Evolutionary conservation across 2,888 invertebrate species (phyloP), one percentile per base, ranked within the genome.

Genomic region (Ophion costatus): DNA sequence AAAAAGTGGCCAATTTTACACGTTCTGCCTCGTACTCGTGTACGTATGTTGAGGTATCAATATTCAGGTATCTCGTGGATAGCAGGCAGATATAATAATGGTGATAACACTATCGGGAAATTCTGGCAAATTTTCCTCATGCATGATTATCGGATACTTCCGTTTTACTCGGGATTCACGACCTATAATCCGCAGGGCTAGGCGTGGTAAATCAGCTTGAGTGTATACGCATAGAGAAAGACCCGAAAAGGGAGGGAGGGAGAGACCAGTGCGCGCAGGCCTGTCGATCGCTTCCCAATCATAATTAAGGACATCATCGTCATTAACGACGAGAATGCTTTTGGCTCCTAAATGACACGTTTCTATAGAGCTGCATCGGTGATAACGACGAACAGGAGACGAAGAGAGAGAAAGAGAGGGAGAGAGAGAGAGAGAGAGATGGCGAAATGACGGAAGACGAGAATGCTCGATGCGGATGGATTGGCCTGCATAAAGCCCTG

Each of bases 251-350:
- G 24, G 45, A 45, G 33, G 29, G 69, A 6, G 59, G 59, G 11
- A n/a, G 14, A 11, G 42, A 45, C 45, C 51, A 71, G 78, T 69
- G 74, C 38, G 75, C 33, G 70, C 74, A 24, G 45, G 45, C 57
- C 57, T 56, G 75, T 83, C 75, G 22, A 29, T 76, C 83, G 57
- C 73, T 61, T 83, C 59, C 83, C 81, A 83, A 84, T 83, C 84
- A 85, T 83, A 84, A 86, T 86, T 83, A 83, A 82, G 82, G 80
- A 84, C 80, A 83, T 86, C 84, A 84, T 84, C 82, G 84, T 86
- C 86, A 84, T 86, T 84, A 84, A 82, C 83, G 83, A 82, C 76
- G 81, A 71, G 66, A 75, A 76, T 71, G 67, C 78, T 80, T 80
- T 83, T 74, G 77, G 73, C 51, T 75, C 79, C 70, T 73, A 76